A percentile compares a stretch with the other conserved stretches of the same genome.
These are phyloP conservation scores for Engystomops pustulosus DNA, from an alignment of 2,113 vertebrate genomes.

Conservation along the genomic window DNA sequence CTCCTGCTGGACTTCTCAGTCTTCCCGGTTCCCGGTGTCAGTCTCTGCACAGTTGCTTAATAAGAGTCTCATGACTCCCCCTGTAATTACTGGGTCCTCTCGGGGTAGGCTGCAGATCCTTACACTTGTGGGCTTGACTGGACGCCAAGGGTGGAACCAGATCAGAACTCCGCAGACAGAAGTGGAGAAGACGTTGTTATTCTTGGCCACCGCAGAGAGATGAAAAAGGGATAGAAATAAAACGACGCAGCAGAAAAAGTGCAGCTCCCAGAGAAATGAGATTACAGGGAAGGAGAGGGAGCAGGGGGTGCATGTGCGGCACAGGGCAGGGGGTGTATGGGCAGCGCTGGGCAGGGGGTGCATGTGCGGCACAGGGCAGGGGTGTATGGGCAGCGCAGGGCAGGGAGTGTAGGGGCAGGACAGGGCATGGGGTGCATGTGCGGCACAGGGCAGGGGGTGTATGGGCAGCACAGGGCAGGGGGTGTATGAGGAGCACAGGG, in stretches of 20 bases:
- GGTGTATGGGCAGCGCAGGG: no score
- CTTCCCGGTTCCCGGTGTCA: neutral
- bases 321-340: no score
- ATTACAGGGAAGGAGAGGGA: neutral
- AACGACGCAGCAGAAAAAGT: constrained; percentile 5
- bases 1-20: neutral
- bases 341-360: no score
- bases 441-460: no score
- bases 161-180: constrained; percentile 19
- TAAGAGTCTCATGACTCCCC: neutral
- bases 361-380: no score
- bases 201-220: neutral
- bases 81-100: neutral
- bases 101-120: constrained; percentile 1
- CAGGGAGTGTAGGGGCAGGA: neutral
- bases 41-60: neutral
- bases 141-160: constrained; percentile 40
- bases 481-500: no score
- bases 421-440: no score
- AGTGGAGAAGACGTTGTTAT: neutral
- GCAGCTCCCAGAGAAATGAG: constrained; percentile 4
- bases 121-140: constrained; percentile 14
- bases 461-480: no score
- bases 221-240: neutral
- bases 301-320: no score